These are phyloP conservation scores for Labeo calbasu DNA, from an alignment of 2,797 vertebrate species.

Conservation along the genomic window DNA sequence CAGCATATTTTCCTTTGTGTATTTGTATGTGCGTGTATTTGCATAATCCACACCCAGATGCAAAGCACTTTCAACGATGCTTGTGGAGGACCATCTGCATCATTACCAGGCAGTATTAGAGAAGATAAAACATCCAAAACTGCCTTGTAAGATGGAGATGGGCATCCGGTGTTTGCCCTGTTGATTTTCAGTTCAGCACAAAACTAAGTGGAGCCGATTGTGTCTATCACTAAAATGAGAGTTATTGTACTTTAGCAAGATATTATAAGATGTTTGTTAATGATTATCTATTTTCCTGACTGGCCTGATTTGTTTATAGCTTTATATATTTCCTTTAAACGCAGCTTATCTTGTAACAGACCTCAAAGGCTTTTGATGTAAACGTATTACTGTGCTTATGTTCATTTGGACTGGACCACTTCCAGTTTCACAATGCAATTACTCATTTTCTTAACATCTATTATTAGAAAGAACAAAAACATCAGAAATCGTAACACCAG, in stretches of 20 bases:
- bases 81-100: slow-evolving; percentile 82
- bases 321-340: slow-evolving; percentile 11
- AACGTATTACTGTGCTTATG: neutral
- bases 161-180: slow-evolving; percentile 65
- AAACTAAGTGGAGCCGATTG: neutral
- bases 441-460: neutral
- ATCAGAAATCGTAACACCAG: neutral
- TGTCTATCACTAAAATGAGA: neutral
- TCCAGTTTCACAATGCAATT: neutral
- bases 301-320: slow-evolving; percentile 9
- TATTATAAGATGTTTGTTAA: slow-evolving; percentile 15
- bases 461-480: slow-evolving; percentile 1
- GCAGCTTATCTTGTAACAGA: neutral
- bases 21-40: slow-evolving; percentile 2
- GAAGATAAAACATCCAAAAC: slow-evolving; percentile 86
- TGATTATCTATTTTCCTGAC: slow-evolving; percentile 23
- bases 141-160: slow-evolving; percentile 91
- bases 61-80: slow-evolving; percentile 45
- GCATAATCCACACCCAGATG: slow-evolving; percentile 37
- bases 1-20: slow-evolving; percentile 7
- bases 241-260: slow-evolving; percentile 17
- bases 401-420: slow-evolving; percentile 1
- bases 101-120: slow-evolving; percentile 98
- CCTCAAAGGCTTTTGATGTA: neutral
- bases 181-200: neutral